phyloP scores from a whole-genome alignment of 2,797 vertebrate species.

The Gadopsis marmoratus region DNA sequence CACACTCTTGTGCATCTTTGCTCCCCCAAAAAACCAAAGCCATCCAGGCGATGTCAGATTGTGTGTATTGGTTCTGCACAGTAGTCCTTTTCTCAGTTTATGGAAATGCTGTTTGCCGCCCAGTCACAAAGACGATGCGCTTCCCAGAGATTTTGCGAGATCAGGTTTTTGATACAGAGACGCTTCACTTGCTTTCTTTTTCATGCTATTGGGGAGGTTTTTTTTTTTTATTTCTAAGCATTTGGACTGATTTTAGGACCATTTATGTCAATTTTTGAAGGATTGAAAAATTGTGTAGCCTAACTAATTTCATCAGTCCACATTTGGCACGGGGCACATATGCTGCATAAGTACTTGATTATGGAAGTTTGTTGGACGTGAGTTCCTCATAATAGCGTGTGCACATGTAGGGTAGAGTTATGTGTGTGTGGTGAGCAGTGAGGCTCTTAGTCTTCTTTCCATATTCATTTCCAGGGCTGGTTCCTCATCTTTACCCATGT shows the following conservation, averaged over 20 bases:
- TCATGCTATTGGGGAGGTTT: background rate
- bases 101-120: background rate
- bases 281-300: conserved; percentile 56
- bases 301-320: conserved; percentile 66
- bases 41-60: background rate
- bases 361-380: conserved; percentile 50
- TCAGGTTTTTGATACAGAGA: conserved; percentile 16
- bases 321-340: conserved; percentile 48
- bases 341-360: conserved; percentile 58
- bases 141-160: conserved; percentile 28
- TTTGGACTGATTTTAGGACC: conserved; percentile 44
- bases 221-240: conserved; percentile 1
- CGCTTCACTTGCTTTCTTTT: conserved; percentile 9
- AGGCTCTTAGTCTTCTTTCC: conserved; percentile 1
- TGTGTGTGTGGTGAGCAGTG: conserved; percentile 19
- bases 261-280: conserved; percentile 53
- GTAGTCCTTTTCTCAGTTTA: background rate
- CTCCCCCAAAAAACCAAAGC: background rate
- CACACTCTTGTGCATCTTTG: conserved; percentile 22
- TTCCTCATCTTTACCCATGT: conserved; percentile 19
- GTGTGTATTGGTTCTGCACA: background rate
- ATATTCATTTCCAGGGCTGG: conserved; percentile 31
- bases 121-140: conserved; percentile 7
- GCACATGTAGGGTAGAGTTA: conserved; percentile 12
- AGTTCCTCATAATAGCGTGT: conserved; percentile 33